Base-by-base conservation (phyloP, 1,140 invertebrate species). In the Zeugodacus cucurbitae region DNA sequence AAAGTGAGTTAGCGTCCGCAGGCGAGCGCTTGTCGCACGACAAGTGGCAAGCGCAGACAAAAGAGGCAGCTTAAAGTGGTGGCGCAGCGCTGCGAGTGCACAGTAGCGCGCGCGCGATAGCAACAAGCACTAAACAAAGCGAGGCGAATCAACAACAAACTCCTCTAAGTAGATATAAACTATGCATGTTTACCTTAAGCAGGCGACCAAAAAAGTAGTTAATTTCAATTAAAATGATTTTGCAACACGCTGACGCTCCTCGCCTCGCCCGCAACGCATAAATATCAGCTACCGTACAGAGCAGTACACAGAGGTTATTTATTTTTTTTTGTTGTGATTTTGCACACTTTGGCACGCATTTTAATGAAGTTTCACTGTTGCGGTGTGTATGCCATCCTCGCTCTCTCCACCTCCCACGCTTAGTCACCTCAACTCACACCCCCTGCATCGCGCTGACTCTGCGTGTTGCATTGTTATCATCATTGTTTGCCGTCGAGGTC, bases 201-300 rank as follows among this genome's bases (percentile, higher is more conserved):
- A 14, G 34, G n/a, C 20, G 74, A 82, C 74, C 74, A 82, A 82
- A 82, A 82, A 82, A 44, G 74, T 41, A 82, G 74, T 82, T 82
- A 82, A 82, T 82, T 82, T 82, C 74, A 82, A 82, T 82, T 82
- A 82, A 26, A 82, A 82, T 82, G 74, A 82, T 82, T 82, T 82
- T 26, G 41, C 74, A 82, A 82, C 74, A 48, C 74, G 1, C 34
- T 41, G 41, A 11, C 41, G 26, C 11, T 4, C 11, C 64, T 3
- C 14, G 67, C 67, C 10, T n/a, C 37, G 14, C 34, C 37, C 67
- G 32, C 67, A 41, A 74, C 34, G 34, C 67, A 74, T 41, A 41
- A 74, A 74, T 22, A 70, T 37, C 14, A 34, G 10, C n/a, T 14
- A 17, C 67, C 20, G 41, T 74, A 74, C 14, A 34, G 26, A 29